Evolutionary conservation across 2,797 vertebrate genomes (phyloP), one percentile per base, ranked within the genome.

Genomic region (Chelmon rostratus): DNA sequence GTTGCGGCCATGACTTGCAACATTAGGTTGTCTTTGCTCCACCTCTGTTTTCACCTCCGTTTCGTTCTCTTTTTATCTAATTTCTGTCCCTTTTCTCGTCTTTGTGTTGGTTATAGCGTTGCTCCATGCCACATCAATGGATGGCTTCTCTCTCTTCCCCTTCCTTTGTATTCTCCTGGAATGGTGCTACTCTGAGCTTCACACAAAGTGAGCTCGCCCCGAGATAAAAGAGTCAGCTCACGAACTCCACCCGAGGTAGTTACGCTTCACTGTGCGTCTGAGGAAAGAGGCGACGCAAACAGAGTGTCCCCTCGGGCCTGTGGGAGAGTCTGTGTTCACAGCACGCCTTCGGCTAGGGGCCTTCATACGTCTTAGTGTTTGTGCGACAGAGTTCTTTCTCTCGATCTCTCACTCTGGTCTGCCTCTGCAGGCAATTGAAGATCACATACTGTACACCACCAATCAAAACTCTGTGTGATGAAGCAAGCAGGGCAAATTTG

Each of bases 171-270:
- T 71, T 54, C 49, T 71, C 38, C 68, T 72, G 75, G 15, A 77
- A 35, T 54, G 68, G 46, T 70, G 68, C 54, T 9, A 13, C 68
- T 85, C 31, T 53, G 23, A 64, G 84, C 84, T 80, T 58, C 73
- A 76, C 68, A 78, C 79, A 82, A 62, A 82, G 76, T 65, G 15
- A 78, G 70, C 82, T 87, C 54, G 69, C 82, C 72, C 56, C 56
- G 67, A 80, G 81, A 90, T 83, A 85, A 74, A 88, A 74, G 57
- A 86, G 77, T 76, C 70, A 0, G 47, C 76, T 85, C 87, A 78
- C 81, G 87, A 68, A 83, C 78, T 74, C 66, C 80, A 83, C 85
- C 86, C 46, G 68, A 89, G 87, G 85, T 85, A 71, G 77, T 84
- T 71, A 71, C 19, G 62, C 86, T 85, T 79, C 71, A 47, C 40